Evolutionary conservation across 2,113 vertebrate species (phyloP).

Genomic region (Bagarius yarrelli): DNA sequence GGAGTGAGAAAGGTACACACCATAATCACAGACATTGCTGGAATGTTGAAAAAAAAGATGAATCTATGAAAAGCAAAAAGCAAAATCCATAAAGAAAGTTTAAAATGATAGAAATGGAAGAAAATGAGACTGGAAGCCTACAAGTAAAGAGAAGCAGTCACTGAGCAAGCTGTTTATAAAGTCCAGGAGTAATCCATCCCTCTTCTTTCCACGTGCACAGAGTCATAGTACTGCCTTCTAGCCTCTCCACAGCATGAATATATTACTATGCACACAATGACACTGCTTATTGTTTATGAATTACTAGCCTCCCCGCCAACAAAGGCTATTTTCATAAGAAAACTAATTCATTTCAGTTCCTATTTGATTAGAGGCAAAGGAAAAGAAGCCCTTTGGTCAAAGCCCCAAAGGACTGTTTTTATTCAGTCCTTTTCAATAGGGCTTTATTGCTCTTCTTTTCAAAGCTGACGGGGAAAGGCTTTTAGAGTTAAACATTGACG

Average conservation of each 20-base stretch:
- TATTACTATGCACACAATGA: conserved; percentile 99
- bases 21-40: conserved; percentile 4
- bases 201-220: conserved; percentile 82
- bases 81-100: not conserved
- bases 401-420: conserved; percentile 97
- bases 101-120: not conserved
- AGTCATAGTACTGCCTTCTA: conserved; percentile 84
- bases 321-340: conserved; percentile 99
- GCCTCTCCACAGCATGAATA: conserved; percentile 98
- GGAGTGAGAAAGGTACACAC: not conserved
- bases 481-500: conserved; percentile 99
- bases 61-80: not conserved
- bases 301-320: conserved; percentile 99
- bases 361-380: conserved; percentile 99
- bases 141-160: conserved; percentile 41
- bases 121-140: conserved; percentile 11
- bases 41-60: not conserved
- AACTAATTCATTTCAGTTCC: conserved; percentile 99
- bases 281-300: conserved; percentile 99
- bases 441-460: conserved; percentile 99
- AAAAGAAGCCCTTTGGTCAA: conserved; percentile 94
- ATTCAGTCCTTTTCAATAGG: conserved; percentile 98
- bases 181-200: conserved; percentile 72
- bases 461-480: conserved; percentile 98
- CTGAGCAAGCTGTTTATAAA: conserved; percentile 46